Percentiles rank a stretch among this genome's conserved stretches.
These are phyloP conservation scores for Drosophila nebulosa DNA, from an alignment of 1,140 invertebrate genomes.

Conservation along the genomic window DNA sequence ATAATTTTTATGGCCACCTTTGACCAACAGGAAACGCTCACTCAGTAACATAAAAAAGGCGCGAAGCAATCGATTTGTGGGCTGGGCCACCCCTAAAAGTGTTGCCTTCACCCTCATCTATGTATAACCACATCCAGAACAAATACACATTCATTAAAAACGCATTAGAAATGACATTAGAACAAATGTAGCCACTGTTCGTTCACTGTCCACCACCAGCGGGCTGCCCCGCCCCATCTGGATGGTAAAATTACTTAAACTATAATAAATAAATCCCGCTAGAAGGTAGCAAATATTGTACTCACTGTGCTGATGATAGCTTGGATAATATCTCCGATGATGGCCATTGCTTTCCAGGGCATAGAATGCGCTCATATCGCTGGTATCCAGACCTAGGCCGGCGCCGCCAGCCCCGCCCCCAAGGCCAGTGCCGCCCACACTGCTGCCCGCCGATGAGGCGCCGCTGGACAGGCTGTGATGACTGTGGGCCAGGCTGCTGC, in stretches of 20 bases:
- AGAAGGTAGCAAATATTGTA: constrained; percentile 19
- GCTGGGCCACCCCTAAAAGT: constrained; percentile 18
- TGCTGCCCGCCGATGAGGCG: constrained; percentile 67
- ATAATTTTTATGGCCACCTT: constrained; percentile 1
- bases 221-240: not conserved
- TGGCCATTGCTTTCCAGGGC: constrained; percentile 79
- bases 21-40: constrained; percentile 63
- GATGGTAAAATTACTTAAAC: constrained; percentile 58
- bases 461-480: constrained; percentile 76
- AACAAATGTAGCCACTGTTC: constrained; percentile 60
- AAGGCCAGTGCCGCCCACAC: constrained; percentile 55
- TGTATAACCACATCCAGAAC: constrained; percentile 13
- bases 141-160: constrained; percentile 74
- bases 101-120: not conserved
- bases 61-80: constrained; percentile 80
- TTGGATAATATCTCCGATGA: constrained; percentile 79
- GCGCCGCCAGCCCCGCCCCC: constrained; percentile 56
- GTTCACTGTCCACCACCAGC: not conserved
- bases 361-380: constrained; percentile 80
- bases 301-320: constrained; percentile 81
- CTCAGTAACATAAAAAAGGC: constrained; percentile 64
- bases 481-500: constrained; percentile 68
- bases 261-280: constrained; percentile 52
- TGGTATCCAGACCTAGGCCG: constrained; percentile 69
- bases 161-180: constrained; percentile 79